Evolutionary conservation across 2,888 invertebrate species (phyloP).

Genomic region (Leptogaster cylindrica): DNA sequence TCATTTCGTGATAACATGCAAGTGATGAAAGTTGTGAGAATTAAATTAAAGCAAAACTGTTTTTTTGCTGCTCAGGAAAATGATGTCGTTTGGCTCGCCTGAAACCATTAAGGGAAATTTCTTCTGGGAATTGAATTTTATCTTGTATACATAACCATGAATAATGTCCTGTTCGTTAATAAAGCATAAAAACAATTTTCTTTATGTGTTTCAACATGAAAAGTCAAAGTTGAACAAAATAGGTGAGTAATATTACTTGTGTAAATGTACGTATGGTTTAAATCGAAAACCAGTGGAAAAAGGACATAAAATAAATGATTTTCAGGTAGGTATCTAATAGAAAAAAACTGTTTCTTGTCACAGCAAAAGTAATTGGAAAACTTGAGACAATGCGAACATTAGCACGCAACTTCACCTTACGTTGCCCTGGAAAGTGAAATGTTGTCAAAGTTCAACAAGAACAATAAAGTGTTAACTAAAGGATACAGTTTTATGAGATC

Average conservation of each 20-base stretch:
- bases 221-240: too few species aligned
- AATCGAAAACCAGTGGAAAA: too few species aligned
- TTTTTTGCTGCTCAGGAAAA: conserved; percentile 30
- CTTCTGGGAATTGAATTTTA: too few species aligned
- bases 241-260: too few species aligned
- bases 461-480: conserved; percentile 1
- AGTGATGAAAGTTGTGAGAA: conserved; percentile 16
- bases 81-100: conserved; percentile 23
- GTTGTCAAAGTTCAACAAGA: conserved; percentile 12
- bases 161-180: too few species aligned
- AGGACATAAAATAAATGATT: too few species aligned
- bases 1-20: conserved; percentile 23
- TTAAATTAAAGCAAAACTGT: conserved; percentile 30
- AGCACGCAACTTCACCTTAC: not conserved
- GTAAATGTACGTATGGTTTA: too few species aligned
- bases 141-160: too few species aligned
- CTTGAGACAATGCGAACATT: conserved; percentile 9
- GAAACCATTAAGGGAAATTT: conserved; percentile 24
- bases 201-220: too few species aligned
- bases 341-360: too few species aligned
- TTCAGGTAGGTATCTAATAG: too few species aligned
- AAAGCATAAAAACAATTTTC: too few species aligned
- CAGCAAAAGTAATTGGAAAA: conserved; percentile 15
- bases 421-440: not conserved
- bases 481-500: not conserved